Evolutionary conservation across 1,140 invertebrate species (phyloP).

Genomic region (Eriocheir sinensis): DNA sequence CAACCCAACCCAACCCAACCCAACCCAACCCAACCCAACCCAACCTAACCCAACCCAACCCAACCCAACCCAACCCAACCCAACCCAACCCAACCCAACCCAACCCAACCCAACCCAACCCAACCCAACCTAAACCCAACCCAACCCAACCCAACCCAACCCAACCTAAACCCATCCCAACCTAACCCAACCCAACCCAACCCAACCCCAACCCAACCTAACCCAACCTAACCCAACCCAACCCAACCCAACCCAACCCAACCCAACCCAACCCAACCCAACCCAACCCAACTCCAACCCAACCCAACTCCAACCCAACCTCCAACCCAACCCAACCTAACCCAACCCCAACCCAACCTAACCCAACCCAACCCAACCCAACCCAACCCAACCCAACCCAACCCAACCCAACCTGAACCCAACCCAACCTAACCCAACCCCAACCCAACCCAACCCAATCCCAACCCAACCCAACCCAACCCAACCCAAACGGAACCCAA

Average conservation of each 20-base stretch:
- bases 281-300: too few species aligned
- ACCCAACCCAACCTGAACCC: constrained; percentile 34
- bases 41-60: constrained; percentile 45
- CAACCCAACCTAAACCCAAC: constrained; percentile 38
- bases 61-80: constrained; percentile 32
- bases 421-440: too few species aligned
- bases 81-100: constrained; percentile 41
- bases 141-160: neutral
- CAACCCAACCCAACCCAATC: too few species aligned
- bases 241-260: constrained; percentile 42
- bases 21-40: constrained; percentile 45
- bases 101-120: constrained; percentile 39
- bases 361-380: constrained; percentile 30
- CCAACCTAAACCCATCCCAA: neutral
- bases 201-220: too few species aligned
- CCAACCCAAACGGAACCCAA: too few species aligned
- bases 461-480: too few species aligned
- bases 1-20: constrained; percentile 36
- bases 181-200: too few species aligned
- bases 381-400: neutral
- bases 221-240: constrained; percentile 35
- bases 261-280: constrained; percentile 35
- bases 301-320: too few species aligned
- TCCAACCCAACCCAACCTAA: too few species aligned
- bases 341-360: too few species aligned